Evolutionary conservation across 2,888 invertebrate species (phyloP).

Genomic region (Trilocha varians): DNA sequence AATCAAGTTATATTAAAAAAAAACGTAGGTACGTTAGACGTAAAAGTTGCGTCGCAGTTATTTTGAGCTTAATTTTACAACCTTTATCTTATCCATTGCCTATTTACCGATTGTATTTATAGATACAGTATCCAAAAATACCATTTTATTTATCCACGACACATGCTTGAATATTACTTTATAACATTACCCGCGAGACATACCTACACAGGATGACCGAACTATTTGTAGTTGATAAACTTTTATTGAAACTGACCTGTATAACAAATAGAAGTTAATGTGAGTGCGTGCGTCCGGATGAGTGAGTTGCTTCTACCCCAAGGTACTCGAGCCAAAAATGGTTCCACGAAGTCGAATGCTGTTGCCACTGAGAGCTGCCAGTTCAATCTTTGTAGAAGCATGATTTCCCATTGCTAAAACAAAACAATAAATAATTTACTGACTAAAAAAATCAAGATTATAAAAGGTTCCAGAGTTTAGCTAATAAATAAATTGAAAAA

Average conservation of each 20-base stretch:
- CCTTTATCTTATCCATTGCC: constrained; percentile 1
- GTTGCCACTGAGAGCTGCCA: constrained; percentile 88
- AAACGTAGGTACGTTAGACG: no score
- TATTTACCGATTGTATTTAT: background rate
- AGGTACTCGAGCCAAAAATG: constrained; percentile 77
- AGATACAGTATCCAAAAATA: background rate
- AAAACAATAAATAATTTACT: no score
- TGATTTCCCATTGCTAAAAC: constrained; percentile 85
- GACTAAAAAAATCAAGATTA: no score
- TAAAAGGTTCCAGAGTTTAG: no score
- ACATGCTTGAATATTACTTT: no score
- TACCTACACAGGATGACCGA: no score
- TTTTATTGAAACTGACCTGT: constrained; percentile 84
- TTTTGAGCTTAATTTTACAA: background rate
- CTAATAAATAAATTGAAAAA: no score
- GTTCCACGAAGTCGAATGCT: constrained; percentile 88
- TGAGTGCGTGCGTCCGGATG: constrained; percentile 82
- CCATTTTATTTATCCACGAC: no score
- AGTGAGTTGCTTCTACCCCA: constrained; percentile 75
- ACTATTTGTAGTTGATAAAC: no score
- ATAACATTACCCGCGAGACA: no score
- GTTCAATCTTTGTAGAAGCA: constrained; percentile 81
- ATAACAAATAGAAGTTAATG: constrained; percentile 83
- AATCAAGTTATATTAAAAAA: no score
- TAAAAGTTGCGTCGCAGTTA: background rate